Evolutionary conservation across 2,113 vertebrate genomes (phyloP), one percentile per base, ranked within the genome.

Genomic region (Lophochroa leadbeateri): DNA sequence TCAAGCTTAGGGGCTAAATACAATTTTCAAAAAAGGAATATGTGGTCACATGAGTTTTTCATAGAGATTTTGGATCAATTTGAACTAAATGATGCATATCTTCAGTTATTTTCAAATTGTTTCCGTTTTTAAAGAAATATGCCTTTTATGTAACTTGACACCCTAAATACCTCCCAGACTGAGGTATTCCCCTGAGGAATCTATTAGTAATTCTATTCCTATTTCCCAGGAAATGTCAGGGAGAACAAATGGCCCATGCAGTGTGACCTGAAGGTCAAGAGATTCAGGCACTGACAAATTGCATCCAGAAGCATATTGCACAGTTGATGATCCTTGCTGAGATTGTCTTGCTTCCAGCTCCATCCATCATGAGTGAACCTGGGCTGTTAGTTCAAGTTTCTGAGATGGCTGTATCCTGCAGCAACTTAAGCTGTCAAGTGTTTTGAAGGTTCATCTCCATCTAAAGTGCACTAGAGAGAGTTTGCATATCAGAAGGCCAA

Each of bases 181-280:
- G 41, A 86, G 60, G 64, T 86, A 58, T 69, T 90, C 12, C 65
- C 76, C 47, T 44, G 57, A 52, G 82, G 64, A 92, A 86, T 86
- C 3, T 76, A 23, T 93, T 82, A 82, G 72, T 68, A 94, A 84
- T 84, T 92, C 68, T 93, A 44, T 71, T 90, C 60, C 33, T 94
- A 10, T 86, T 96, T 96, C 72, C 72, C 79, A 76, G 76, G 77
- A 95, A 96, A 92, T 82, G 49, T 81, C 69, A 55, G 69, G 49
- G 86, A 58, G 80, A 94, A 57, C 44, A 97, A 96, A 91, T 94
- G 80, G 77, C 61, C 79, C 50, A 13, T 84, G 72, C 68, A 84
- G 29, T 43, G 47, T 88, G 80, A 92, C 69, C 80, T 92, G 52
- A 83, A 94, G 37, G 86, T 88, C 83, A 84, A 72, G 70, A 86